Conservation (phyloP, 2,113 vertebrate genomes). For the Gobius niger region DNA sequence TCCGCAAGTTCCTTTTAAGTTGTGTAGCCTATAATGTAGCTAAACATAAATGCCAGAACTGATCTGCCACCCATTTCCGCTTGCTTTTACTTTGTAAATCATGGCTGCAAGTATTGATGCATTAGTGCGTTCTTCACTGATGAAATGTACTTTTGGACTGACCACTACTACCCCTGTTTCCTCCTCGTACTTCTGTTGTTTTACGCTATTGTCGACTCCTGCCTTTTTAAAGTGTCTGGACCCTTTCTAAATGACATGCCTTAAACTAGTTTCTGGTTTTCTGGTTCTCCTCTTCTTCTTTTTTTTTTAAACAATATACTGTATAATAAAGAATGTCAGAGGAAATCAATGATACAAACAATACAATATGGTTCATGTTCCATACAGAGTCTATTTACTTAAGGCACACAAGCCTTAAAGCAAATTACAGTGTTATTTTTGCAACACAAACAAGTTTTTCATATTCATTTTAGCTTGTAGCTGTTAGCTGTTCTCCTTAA, state of each 20-base stretch:
- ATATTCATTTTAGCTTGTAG: neutral
- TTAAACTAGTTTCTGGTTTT: slow-evolving; percentile 54
- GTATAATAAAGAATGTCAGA: slow-evolving; percentile 2
- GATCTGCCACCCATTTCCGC: slow-evolving; percentile 30
- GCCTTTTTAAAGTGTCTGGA: slow-evolving; percentile 62
- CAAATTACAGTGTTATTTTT: slow-evolving; percentile 25
- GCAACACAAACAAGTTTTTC: slow-evolving; percentile 18
- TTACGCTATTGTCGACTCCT: slow-evolving; percentile 32
- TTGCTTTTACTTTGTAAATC: neutral
- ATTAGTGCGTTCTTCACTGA: neutral
- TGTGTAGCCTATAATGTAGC: slow-evolving; percentile 21
- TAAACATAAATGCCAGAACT: slow-evolving; percentile 11
- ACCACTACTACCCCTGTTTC: slow-evolving; percentile 16
- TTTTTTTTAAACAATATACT: too few relatives aligned
- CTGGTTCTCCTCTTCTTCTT: slow-evolving; percentile 19
- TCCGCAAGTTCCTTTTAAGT: slow-evolving; percentile 19
- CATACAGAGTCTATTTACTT: slow-evolving; percentile 41
- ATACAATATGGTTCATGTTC: slow-evolving; percentile 39
- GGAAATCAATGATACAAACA: slow-evolving; percentile 14
- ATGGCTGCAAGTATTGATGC: neutral
- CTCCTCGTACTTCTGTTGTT: slow-evolving; percentile 34
- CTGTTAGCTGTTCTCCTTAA: slow-evolving; percentile 52
- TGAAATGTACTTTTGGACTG: slow-evolving; percentile 7
- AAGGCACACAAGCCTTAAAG: slow-evolving; percentile 43
- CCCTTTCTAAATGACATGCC: slow-evolving; percentile 63